Conservation (phyloP, 1,140 invertebrate species). For the Plectrocnemia conspersa region DNA sequence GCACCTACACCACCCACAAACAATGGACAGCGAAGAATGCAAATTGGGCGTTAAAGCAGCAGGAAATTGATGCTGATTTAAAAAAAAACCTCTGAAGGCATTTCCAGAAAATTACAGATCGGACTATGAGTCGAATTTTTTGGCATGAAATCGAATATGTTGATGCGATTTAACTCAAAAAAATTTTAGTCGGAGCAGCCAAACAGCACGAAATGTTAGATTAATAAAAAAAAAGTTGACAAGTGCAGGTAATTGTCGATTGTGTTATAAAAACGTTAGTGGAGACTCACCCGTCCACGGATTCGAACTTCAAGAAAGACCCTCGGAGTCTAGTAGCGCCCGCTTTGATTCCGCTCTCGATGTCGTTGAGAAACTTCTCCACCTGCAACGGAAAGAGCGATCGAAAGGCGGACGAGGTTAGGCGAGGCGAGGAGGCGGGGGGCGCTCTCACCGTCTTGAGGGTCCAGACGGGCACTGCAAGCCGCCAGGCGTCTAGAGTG, state of each 20-base stretch:
- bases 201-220: not conserved
- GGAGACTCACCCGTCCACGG: slow-evolving; percentile 44
- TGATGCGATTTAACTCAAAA: not conserved
- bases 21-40: too few species aligned
- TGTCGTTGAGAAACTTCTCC: slow-evolving; percentile 13
- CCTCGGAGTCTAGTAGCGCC: slow-evolving; percentile 45
- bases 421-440: not conserved
- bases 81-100: too few species aligned
- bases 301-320: slow-evolving; percentile 52
- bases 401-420: not conserved
- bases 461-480: slow-evolving; percentile 58
- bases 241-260: slow-evolving; percentile 5
- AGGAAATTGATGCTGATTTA: too few species aligned
- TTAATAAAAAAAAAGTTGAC: slow-evolving; percentile 17
- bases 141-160: not conserved
- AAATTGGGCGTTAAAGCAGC: too few species aligned
- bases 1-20: too few species aligned
- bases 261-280: slow-evolving; percentile 1
- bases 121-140: not conserved
- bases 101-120: not conserved
- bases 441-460: slow-evolving; percentile 49
- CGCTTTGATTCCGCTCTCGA: slow-evolving; percentile 1
- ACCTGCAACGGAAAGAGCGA: slow-evolving; percentile 7
- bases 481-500: slow-evolving; percentile 52
- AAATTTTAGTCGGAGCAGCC: not conserved